Base-by-base conservation (phyloP, 2,888 invertebrate species). In the Eupeodes luniger region DNA sequence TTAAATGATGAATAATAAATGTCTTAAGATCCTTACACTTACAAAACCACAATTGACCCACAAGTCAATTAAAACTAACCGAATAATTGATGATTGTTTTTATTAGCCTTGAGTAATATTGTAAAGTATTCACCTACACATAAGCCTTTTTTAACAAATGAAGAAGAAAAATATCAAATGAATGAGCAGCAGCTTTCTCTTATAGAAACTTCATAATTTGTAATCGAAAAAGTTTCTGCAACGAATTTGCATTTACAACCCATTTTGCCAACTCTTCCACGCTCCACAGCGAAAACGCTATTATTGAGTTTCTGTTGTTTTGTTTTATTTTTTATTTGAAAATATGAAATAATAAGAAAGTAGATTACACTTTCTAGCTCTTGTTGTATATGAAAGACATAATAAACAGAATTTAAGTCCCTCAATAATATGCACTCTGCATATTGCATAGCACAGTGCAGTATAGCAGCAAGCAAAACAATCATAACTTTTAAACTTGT, bases 191-290 rank as follows among this genome's bases (percentile, higher is more conserved):
- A 14, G 49, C 49, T 19, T 19, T 19, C 19, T 12, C 53, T 14
- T 3, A 16, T 6, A 16, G 16, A 55, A 55, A 16, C 53, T n/a
- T 57, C 19, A 64, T 64, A 12, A 44, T 64, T 44, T 44, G 44
- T 44, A 64, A 64, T 64, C 16, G 44, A 64, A 64, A 64, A 64
- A 64, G 40, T 64, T 64, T 44, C 0, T 44, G 16, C 40, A n/a
- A 44, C 12, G 44, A 11, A 64, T 64, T 64, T 64, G 44, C 44
- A 64, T 61, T 40, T 61, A 61, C 61, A 61, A 61, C 61, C 9
- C n/a, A n/a, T n/a, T 61, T 61, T 61, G 5, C n/a, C 61, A 40
- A 40, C 16, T n/a, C 5, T 5, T 14, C 51, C 51, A 12, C 4
- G 14, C 51, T 51, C 51, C 14, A 5, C 61, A n/a, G 5, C 10